phyloP scores from a whole-genome alignment of 2,888 invertebrate genomes.

The Pimpla rufipes region DNA sequence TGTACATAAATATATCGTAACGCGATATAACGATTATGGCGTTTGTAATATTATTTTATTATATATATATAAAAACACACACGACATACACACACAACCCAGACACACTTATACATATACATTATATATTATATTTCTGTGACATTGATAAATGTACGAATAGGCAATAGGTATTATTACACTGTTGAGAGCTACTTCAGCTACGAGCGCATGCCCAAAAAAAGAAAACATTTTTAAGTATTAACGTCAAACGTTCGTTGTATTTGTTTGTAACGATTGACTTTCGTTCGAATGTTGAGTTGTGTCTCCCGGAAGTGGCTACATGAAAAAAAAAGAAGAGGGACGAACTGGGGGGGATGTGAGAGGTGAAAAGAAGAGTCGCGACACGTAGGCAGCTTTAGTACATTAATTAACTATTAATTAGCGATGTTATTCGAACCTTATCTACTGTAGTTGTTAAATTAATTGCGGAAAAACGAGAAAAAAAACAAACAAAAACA shows the following conservation, averaged over 20 bases:
- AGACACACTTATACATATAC: constrained; percentile 4
- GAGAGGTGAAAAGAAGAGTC: constrained; percentile 13
- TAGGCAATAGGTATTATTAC: constrained; percentile 76
- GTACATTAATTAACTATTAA: constrained; percentile 68
- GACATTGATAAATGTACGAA: constrained; percentile 76
- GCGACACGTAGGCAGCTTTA: constrained; percentile 69
- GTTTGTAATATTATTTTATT: constrained; percentile 75
- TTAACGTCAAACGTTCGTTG: constrained; percentile 80
- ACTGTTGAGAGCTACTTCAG: constrained; percentile 77
- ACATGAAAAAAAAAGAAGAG: constrained; percentile 27
- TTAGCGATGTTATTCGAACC: constrained; percentile 63
- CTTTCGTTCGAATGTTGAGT: constrained; percentile 52
- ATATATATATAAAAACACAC: constrained; percentile 48
- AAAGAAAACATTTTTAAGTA: constrained; percentile 73
- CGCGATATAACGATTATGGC: constrained; percentile 73
- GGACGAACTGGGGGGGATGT: neutral
- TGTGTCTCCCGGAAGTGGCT: constrained; percentile 18
- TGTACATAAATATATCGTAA: constrained; percentile 73
- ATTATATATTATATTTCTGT: constrained; percentile 71
- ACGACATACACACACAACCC: neutral
- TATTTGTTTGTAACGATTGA: constrained; percentile 77
- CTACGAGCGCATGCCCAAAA: constrained; percentile 76
- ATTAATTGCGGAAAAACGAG: constrained; percentile 52
- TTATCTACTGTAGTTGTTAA: constrained; percentile 63
- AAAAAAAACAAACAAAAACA: constrained; percentile 69